Evolutionary conservation across 2,797 vertebrate species (phyloP).

Genomic region (Liasis olivaceus): DNA sequence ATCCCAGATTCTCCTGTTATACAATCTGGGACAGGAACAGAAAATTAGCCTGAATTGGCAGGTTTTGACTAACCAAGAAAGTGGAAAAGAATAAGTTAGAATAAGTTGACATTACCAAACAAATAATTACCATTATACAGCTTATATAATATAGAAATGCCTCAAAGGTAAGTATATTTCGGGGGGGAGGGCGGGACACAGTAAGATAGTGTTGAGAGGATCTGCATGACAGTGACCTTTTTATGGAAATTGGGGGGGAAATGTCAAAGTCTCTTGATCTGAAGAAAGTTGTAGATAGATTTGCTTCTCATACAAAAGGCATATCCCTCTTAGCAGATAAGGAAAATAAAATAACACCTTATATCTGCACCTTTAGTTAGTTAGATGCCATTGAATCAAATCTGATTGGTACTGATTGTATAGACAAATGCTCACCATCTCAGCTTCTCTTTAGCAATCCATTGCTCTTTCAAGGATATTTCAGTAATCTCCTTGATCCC

Average conservation of each 20-base stretch:
- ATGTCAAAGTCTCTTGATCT: neutral
- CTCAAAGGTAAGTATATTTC: neutral
- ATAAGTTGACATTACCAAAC: neutral
- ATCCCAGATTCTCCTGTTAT: neutral
- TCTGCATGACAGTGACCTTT: neutral
- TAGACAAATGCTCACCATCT: neutral
- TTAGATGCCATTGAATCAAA: neutral
- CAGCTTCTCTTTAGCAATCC: neutral
- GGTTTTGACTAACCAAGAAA: neutral
- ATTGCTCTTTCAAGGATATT: neutral
- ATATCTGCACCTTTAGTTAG: neutral
- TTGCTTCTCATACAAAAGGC: neutral
- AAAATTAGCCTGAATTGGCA: neutral
- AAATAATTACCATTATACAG: neutral
- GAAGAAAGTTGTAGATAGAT: neutral
- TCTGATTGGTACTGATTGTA: neutral
- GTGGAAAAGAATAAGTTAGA: neutral
- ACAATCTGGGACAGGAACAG: neutral
- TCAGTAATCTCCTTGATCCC: neutral
- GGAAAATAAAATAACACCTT: neutral
- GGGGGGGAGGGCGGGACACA: no score
- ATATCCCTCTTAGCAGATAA: neutral
- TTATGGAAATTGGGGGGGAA: neutral
- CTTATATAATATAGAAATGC: neutral
- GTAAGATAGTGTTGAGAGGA: neutral